These are phyloP conservation scores for Nomada hirtipes DNA, from an alignment of 2,888 invertebrate genomes.

Conservation along the genomic window DNA sequence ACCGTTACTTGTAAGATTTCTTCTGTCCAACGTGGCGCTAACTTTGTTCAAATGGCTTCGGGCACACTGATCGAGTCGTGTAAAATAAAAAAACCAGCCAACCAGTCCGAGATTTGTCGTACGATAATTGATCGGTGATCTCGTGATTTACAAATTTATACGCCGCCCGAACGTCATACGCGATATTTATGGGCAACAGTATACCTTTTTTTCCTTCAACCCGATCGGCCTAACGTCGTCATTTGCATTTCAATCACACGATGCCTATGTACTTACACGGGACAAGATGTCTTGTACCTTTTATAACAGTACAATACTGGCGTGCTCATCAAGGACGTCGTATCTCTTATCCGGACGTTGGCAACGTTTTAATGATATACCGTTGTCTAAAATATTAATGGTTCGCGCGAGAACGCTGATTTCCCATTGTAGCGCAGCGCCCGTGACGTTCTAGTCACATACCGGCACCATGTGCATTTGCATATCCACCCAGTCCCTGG, in stretches of 20 bases:
- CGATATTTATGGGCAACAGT: conserved; percentile 1
- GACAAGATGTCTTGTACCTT: conserved; percentile 18
- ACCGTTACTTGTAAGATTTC: conserved; percentile 28
- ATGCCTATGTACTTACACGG: not conserved
- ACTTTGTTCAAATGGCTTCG: not conserved
- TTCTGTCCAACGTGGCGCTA: not conserved
- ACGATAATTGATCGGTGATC: conserved; percentile 3
- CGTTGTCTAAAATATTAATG: conserved; percentile 61
- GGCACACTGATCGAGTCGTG: conserved; percentile 29
- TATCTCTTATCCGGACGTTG: conserved; percentile 54
- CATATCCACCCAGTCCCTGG: conserved; percentile 6
- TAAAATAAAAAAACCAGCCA: not conserved
- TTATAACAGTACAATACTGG: conserved; percentile 36
- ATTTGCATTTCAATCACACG: conserved; percentile 39
- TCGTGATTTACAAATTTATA: not conserved
- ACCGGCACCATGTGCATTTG: conserved; percentile 17
- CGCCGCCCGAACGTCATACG: not conserved
- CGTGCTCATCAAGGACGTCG: conserved; percentile 47
- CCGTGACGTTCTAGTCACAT: conserved; percentile 3
- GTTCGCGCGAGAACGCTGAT: conserved; percentile 42
- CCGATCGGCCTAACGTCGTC: not conserved
- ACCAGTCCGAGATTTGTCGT: conserved; percentile 22
- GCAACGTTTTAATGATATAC: conserved; percentile 58
- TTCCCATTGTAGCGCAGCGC: conserved; percentile 29
- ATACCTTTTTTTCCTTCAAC: not conserved